Evolutionary conservation across 2,113 vertebrate species (phyloP), one percentile per base, ranked within the genome.

Genomic region (Salvelinus namaycush): DNA sequence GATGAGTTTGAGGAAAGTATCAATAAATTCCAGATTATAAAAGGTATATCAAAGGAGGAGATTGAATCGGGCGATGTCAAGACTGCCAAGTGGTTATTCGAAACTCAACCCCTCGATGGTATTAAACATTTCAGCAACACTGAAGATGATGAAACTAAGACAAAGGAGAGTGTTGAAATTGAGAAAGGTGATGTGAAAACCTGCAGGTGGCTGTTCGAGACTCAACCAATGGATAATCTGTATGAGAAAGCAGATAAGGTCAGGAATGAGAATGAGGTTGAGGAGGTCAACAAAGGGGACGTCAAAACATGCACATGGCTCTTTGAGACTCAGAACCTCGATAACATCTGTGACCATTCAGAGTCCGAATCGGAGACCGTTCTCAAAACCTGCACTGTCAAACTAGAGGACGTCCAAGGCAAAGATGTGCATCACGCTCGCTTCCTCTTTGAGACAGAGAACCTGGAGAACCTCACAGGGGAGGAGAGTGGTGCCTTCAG

Each of bases 41-140:
- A 95, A 89, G 96, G 96, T 9, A 97, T 98, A 84, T 96, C 96
- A 57, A 95, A 97, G 82, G 91, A 96, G 87, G 96, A 98, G 88
- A 93, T 97, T 12, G 92, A 95, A 81, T 92, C 95, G 1, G 96
- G 96, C 29, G 96, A 97, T 74, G 96, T 98, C 13, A 97, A 97
- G 92, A 96, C 95, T 62, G 96, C 95, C 20, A 97, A 96, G 84
- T 98, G 96, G 96, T 84, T 98, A 64, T 98, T 98, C 88, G 96
- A 98, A 92, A 98, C 96, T 7, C 96, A 97, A 77, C 89, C 95
- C 26, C 94, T 98, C 48, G 96, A 98, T 83, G 88, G 93, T 11
- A 96, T 98, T 64, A 96, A 96, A 87, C 88, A 84, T 79, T 93
- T 94, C 64, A 93, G 77, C 59, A 88, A 92, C 8, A 12, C 29